Conservation (phyloP, 2,888 invertebrate genomes). For the Phortica okadai region DNA sequence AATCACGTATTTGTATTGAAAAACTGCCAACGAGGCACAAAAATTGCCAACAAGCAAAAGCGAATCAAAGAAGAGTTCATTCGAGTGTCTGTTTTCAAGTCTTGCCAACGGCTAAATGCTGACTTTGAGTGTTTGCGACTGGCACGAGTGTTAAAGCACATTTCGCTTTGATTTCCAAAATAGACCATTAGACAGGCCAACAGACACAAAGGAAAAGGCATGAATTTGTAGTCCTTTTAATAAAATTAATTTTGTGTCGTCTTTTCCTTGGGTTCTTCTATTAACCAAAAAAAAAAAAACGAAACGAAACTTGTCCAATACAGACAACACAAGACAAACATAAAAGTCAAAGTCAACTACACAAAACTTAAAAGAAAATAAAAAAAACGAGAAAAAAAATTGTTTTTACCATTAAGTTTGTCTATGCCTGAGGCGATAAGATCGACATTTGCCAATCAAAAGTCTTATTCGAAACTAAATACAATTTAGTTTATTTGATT, state of each 20-base stretch:
- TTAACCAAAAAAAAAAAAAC: not conserved
- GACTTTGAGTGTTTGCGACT: not conserved
- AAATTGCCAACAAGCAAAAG: not conserved
- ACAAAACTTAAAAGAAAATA: not conserved
- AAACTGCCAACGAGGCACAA: slow-evolving; percentile 11
- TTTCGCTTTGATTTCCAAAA: not conserved
- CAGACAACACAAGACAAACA: not conserved
- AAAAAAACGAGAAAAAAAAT: not conserved
- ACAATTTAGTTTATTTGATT: slow-evolving; percentile 14
- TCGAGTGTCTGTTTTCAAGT: slow-evolving; percentile 15
- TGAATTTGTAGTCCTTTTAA: not conserved
- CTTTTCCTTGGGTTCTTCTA: not conserved
- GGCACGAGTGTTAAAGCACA: not conserved
- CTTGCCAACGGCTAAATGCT: slow-evolving; percentile 20
- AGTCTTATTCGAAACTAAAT: slow-evolving; percentile 2
- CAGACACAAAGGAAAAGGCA: not conserved
- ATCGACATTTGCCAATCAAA: slow-evolving; percentile 5
- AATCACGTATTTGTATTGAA: slow-evolving; percentile 32
- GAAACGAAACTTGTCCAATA: not conserved
- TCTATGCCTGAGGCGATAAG: not conserved
- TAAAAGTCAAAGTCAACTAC: not conserved
- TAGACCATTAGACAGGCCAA: not conserved
- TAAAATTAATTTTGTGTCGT: slow-evolving; percentile 5
- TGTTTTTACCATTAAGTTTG: not conserved
- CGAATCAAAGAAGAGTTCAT: not conserved